Conservation (phyloP, 1,140 invertebrate genomes). For the Achatina immaculata region DNA sequence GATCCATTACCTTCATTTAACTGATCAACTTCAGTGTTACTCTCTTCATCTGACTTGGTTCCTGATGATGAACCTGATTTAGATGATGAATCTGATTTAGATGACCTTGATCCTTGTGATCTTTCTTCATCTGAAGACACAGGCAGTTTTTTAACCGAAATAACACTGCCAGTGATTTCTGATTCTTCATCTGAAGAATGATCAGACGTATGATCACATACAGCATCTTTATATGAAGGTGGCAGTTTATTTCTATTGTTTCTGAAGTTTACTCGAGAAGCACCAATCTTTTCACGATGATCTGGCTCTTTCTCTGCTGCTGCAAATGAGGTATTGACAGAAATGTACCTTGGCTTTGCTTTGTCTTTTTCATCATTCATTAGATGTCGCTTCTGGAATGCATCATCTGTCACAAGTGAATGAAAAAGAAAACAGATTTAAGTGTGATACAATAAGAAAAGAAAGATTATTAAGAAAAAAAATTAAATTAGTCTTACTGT, state of each 20-base stretch:
- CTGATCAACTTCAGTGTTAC: conserved; percentile 2
- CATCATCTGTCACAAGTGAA: conserved; percentile 9
- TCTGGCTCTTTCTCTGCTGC: background rate
- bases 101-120: background rate
- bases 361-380: conserved; percentile 24
- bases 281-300: conserved; percentile 14
- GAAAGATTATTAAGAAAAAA: too few species aligned
- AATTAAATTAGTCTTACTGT: too few species aligned
- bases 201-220: conserved; percentile 38
- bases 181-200: conserved; percentile 40
- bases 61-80: conserved; percentile 5
- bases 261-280: background rate
- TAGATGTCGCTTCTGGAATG: conserved; percentile 12
- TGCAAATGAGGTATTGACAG: background rate
- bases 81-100: background rate
- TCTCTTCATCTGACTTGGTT: conserved; percentile 30
- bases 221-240: conserved; percentile 37
- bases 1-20: background rate
- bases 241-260: conserved; percentile 1
- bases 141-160: conserved; percentile 11
- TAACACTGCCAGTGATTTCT: conserved; percentile 23
- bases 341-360: background rate
- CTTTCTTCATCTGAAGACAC: conserved; percentile 15
- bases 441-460: too few species aligned
- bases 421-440: background rate